Evolutionary conservation across 1,140 invertebrate species (phyloP), one percentile per base, ranked within the genome.

Genomic region (Penaeus japonicus): DNA sequence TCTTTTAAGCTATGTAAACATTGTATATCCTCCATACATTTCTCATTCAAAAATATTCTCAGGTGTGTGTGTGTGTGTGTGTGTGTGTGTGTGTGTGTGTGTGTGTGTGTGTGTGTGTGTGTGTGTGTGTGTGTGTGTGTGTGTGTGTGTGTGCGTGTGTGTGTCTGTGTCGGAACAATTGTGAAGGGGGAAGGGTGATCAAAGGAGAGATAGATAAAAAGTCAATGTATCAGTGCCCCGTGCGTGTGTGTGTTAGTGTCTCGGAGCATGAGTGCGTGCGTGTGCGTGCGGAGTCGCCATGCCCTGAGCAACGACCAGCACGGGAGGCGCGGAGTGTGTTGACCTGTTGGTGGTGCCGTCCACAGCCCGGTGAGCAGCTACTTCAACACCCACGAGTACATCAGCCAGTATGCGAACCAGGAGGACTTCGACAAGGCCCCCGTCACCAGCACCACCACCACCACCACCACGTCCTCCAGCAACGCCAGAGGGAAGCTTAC

Each of bases 301-400:
- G 47, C 47, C 47, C 47, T 47, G 47, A 47, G 47, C 47, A 47
- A 4, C 47, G 47, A 15, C 47, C 70, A 4, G 5, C 35, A n/a
- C 27, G 35, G 70, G 70, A 30, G 17, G n/a, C 35, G 24, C 35
- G 27, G 70, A 73, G 70, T 73, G 70, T 57, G 27, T 77, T 57
- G 27, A 85, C 84, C 70, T 59, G 24, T 85, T 20, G 24, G 17
- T 12, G 32, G 62, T 53, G 83, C 47, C 81, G 73, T 55, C 70
- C 47, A 88, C 87, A 88, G 87, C 70, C 87, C 87, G 39, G 62
- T 83, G 47, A 88, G 73, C 70, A 85, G 87, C 32, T 88, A 88
- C 87, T 88, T 77, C 70, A 84, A 73, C 62, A 57, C 59, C 24
- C 73, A 88, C n/a, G 87, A 65, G 2, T 83, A 35, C 20, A 57